phyloP scores from a whole-genome alignment of 1,140 invertebrate genomes.

The Megalonaias nervosa region DNA sequence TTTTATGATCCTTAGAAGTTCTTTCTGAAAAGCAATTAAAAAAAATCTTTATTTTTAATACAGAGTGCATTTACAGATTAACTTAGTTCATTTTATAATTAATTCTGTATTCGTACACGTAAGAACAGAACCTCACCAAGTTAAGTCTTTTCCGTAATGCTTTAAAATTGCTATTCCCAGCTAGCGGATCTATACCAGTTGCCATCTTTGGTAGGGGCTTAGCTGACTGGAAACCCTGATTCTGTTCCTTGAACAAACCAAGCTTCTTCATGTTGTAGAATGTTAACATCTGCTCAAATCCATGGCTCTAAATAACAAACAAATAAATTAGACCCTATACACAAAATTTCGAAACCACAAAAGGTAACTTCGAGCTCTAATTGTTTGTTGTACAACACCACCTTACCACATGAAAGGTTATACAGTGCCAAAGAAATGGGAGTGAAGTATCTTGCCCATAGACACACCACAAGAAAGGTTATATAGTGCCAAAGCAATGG shows the following conservation, averaged over 20 bases:
- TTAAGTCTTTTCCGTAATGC: constrained; percentile 81
- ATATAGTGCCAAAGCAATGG: no score
- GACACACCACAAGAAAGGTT: no score
- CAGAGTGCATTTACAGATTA: no score
- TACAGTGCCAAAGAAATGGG: no score
- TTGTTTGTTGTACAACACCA: not conserved
- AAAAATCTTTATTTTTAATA: no score
- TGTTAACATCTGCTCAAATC: constrained; percentile 86
- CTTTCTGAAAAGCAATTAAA: no score
- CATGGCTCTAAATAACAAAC: constrained; percentile 76
- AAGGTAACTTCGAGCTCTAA: not conserved
- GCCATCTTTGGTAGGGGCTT: constrained; percentile 56
- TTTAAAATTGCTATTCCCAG: constrained; percentile 70
- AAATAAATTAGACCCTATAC: not conserved
- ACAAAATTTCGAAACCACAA: not conserved
- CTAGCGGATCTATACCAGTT: constrained; percentile 71
- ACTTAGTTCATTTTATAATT: no score
- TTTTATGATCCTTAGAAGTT: no score
- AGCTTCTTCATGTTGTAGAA: constrained; percentile 84
- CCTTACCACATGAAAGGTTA: no score
- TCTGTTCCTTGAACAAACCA: constrained; percentile 77
- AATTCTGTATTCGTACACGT: no score
- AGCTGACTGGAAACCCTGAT: constrained; percentile 23
- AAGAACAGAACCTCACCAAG: constrained; percentile 70
- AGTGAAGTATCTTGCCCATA: no score